Evolutionary conservation across 2,888 invertebrate genomes (phyloP), one percentile per base, ranked within the genome.

Genomic region (Volucella zonaria): DNA sequence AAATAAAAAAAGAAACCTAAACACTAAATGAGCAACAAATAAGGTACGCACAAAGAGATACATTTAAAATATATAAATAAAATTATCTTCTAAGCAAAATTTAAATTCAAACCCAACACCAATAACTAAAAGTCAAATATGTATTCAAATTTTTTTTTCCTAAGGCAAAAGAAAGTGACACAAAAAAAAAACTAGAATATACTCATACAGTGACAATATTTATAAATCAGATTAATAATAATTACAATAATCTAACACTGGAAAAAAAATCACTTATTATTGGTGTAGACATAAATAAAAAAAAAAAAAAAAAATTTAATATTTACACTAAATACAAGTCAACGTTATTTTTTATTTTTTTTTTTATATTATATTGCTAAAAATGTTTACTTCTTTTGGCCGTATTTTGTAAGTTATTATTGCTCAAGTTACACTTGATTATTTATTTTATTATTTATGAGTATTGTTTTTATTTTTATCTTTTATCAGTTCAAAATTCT

Each of bases 241-340:
- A 79, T 58, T 47, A 59, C 58, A 79, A 75, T 56, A 49, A 59
- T 75, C 66, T 74, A 81, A 59, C 66, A 79, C 81, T 87, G 87
- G 87, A 87, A 89, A 88, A 87, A 89, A 89, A 89, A 88, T 90
- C 89, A 88, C 89, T 90, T 89, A 90, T 87, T 87, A 86, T 75
- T n/a, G 9, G 56, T 10, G 71, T 64, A 59, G 76, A 54, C 67
- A 80, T 62, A 56, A 67, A 66, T 79, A 49, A n/a, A n/a, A n/a
- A n/a, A n/a, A n/a, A 67, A 52, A 62, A 45, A 42, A 75, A 58
- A 23, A 42, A 31, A 67, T 38, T 73, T 62, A 15, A 54, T 87
- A 88, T 89, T 88, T 87, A 79, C 87, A 85, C 87, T 89, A 88
- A 87, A 87, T 86, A 88, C 86, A 87, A 87, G 61, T 8, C 31